These are phyloP conservation scores for Dasypolia templi DNA, from an alignment of 2,888 invertebrate genomes.

Conservation along the genomic window DNA sequence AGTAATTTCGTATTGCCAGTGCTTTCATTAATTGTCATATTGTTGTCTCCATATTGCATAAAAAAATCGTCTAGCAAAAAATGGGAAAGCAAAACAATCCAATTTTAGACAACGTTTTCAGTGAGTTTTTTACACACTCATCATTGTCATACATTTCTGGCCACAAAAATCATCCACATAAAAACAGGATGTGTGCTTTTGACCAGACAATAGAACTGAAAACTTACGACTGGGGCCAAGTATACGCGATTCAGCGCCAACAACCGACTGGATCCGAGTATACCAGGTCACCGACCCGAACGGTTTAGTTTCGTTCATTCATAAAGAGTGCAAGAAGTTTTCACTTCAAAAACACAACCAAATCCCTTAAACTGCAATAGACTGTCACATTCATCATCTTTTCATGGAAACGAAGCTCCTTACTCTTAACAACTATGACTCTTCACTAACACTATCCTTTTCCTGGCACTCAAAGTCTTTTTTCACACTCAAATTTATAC, in stretches of 20 bases:
- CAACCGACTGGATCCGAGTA: neutral
- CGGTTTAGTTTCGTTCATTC: neutral
- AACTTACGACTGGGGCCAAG: neutral
- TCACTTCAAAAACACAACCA: neutral
- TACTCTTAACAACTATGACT: constrained; percentile 63
- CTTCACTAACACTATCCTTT: constrained; percentile 43
- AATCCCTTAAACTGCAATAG: constrained; percentile 34
- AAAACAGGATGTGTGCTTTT: neutral
- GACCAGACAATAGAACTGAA: neutral
- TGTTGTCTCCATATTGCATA: too few species aligned
- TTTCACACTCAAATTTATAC: constrained; percentile 80
- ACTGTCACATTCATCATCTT: constrained; percentile 14
- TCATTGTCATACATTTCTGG: too few species aligned
- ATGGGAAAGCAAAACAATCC: too few species aligned
- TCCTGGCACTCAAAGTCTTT: constrained; percentile 69
- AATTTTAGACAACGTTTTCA: too few species aligned
- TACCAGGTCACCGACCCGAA: neutral
- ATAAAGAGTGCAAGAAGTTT: neutral
- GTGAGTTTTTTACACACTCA: too few species aligned
- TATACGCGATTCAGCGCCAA: neutral
- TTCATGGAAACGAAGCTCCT: constrained; percentile 33
- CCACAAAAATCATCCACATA: neutral
- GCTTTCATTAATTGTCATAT: too few species aligned
- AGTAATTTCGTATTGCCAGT: too few species aligned
- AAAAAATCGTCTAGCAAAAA: too few species aligned